These are phyloP conservation scores for Heteronetta atricapilla DNA, from an alignment of 2,113 vertebrate genomes.

Conservation along the genomic window DNA sequence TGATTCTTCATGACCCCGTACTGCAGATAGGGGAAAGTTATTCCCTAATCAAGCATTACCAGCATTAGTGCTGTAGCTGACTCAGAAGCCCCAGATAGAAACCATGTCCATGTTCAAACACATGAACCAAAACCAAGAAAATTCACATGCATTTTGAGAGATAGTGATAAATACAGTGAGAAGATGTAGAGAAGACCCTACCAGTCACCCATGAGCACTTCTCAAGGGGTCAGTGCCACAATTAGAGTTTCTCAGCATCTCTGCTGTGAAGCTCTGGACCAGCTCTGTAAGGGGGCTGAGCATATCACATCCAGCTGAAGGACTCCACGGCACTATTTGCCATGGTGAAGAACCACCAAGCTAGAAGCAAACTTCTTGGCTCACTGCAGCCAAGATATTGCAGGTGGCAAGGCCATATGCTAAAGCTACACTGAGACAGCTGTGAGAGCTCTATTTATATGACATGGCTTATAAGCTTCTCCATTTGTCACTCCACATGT, in stretches of 20 bases:
- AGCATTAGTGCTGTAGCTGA: neutral
- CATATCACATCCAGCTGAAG: constrained; percentile 29
- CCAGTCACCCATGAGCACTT: rapidly evolving
- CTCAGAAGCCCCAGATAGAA: neutral
- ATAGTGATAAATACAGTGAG: rapidly evolving
- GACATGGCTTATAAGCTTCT: neutral
- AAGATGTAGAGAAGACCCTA: neutral
- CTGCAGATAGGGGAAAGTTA: neutral
- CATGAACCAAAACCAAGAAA: neutral
- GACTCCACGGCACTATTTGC: constrained; percentile 7
- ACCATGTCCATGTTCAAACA: neutral
- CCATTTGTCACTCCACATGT: neutral
- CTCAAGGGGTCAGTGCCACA: neutral
- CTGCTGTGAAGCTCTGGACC: neutral
- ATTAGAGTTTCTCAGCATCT: neutral
- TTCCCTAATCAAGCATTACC: neutral
- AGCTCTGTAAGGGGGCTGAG: neutral
- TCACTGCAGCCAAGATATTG: neutral
- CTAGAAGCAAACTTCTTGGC: constrained; percentile 22
- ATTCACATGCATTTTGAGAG: neutral
- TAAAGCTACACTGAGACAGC: neutral
- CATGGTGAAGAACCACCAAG: neutral
- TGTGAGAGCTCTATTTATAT: neutral
- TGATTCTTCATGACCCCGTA: neutral
- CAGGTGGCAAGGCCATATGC: constrained; percentile 1